Evolutionary conservation across 2,113 vertebrate species (phyloP), one percentile per base, ranked within the genome.

Genomic region (Todiramphus saurophagus): DNA sequence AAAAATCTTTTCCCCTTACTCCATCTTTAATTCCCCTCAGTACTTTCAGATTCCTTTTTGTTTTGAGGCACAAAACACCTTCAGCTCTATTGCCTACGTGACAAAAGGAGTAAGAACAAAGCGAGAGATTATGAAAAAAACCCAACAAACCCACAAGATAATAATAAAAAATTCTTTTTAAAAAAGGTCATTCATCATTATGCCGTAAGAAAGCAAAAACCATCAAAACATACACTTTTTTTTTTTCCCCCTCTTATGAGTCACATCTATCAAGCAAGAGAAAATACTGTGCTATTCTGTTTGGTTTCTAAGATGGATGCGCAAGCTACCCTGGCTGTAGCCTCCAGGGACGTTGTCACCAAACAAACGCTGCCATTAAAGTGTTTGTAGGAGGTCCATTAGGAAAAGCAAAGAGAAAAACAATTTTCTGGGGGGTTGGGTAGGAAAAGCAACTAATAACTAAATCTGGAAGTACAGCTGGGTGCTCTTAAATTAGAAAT

Each of bases 401-500:
- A 94, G 86, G 89, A 96, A 94, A 92, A 21, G 39, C 5, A 15
- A 83, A 44, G 27, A 88, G 46, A 92, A 96, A 94, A 97, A 74
- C 89, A 83, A 27, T 10, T 53, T 44, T 35, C 2, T 5, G 24
- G 12, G 37, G 10, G 39, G 60, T 9, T 83, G 80, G 17, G 59
- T 60, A 70, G 89, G 66, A 89, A 95, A 89, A 83, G 43, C 67
- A 87, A 43, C 86, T 87, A 93, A 94, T 94, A 95, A 67, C 64
- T 87, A 93, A 92, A 93, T 91, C 81, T 93, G 83, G 72, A 93
- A 83, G 81, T 84, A 87, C 67, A 96, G 89, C 89, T 90, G 74
- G 70, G 82, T 82, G 55, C 89, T 81, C 77, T 74, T 91, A 91
- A 95, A 95, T 90, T 93, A 94, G 96, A 84, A 87, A 58, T 20